Conservation (phyloP, 1,140 invertebrate species). For the Brachionus manjavacas region DNA sequence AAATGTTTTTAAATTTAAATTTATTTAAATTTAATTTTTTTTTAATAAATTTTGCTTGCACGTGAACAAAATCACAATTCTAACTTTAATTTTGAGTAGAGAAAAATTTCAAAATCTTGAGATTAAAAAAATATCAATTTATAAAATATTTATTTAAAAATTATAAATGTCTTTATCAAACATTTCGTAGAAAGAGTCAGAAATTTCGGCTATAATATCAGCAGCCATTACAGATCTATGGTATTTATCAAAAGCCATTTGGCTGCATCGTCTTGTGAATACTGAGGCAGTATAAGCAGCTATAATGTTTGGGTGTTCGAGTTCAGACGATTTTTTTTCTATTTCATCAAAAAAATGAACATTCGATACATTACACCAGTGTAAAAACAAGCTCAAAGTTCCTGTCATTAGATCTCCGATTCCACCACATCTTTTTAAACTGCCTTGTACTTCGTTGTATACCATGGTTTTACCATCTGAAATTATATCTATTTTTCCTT, state of each 20-base stretch:
- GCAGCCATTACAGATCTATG: constrained; percentile 75
- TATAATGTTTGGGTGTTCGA: constrained; percentile 38
- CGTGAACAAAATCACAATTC: background rate
- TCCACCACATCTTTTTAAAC: constrained; percentile 83
- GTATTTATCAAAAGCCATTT: constrained; percentile 68
- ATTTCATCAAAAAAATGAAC: constrained; percentile 47
- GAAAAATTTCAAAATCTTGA: background rate
- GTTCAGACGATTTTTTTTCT: constrained; percentile 50
- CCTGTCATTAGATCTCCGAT: constrained; percentile 91
- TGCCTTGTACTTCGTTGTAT: constrained; percentile 64
- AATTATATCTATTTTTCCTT: constrained; percentile 75
- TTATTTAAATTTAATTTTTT: background rate
- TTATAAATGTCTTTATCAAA: constrained; percentile 44
- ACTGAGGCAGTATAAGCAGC: constrained; percentile 76
- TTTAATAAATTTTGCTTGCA: background rate
- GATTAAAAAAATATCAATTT: too few relatives aligned
- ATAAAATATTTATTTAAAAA: background rate
- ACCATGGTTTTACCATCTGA: constrained; percentile 61
- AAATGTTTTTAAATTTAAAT: background rate
- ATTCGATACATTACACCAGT: constrained; percentile 67
- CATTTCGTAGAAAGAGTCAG: constrained; percentile 49
- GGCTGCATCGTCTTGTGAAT: constrained; percentile 73
- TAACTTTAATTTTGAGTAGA: background rate
- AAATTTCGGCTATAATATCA: constrained; percentile 79
- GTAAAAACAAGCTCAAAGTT: constrained; percentile 72